Evolutionary conservation across 2,113 vertebrate species (phyloP).

Genomic region (Balaenoptera acutorostrata): DNA sequence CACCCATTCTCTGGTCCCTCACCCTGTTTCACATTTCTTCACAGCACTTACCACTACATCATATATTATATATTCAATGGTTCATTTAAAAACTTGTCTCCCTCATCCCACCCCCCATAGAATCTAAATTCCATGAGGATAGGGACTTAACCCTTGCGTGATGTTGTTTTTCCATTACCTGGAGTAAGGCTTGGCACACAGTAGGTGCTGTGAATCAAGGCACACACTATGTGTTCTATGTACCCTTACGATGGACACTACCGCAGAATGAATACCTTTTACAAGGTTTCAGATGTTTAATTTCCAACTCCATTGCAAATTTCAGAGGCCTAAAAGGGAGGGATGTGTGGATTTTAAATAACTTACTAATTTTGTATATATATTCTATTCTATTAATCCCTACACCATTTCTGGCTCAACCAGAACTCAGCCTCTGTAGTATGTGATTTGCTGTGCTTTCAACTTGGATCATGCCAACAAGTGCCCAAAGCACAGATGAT

Average conservation of each 20-base stretch:
- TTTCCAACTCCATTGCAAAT: not conserved
- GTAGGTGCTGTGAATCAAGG: not conserved
- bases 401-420: not conserved
- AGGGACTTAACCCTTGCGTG: not conserved
- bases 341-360: not conserved
- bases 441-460: not conserved
- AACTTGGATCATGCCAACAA: not conserved
- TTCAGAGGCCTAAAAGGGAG: not conserved
- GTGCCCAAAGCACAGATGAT: not conserved
- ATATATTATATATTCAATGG: not conserved
- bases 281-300: not conserved
- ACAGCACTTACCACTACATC: not conserved
- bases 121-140: not conserved
- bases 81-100: not conserved
- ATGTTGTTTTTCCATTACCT: not conserved
- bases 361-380: not conserved
- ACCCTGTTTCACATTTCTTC: not conserved
- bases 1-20: not conserved
- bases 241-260: not conserved
- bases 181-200: not conserved
- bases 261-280: not conserved
- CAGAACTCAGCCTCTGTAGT: not conserved
- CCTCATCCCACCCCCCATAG: not conserved
- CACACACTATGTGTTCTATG: not conserved
- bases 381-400: not conserved